phyloP scores from a whole-genome alignment of 2,888 invertebrate genomes.

The Alviniconcha strummeri region DNA sequence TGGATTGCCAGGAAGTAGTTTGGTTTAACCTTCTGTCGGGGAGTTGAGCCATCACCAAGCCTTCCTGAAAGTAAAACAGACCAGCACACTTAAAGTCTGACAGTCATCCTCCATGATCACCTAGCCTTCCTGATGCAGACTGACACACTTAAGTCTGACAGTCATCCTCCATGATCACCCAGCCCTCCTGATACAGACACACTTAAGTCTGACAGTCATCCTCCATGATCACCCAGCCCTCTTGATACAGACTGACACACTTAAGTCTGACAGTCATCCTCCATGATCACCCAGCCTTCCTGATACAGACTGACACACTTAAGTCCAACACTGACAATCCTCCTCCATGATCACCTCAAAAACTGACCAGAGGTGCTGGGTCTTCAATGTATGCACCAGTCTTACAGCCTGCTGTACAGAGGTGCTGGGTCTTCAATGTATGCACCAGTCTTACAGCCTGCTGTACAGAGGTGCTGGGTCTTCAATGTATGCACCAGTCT shows the following conservation, averaged over 20 bases:
- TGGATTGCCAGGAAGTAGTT: constrained; percentile 25
- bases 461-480: too few relatives aligned
- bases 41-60: not conserved
- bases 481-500: too few relatives aligned
- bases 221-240: not conserved
- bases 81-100: not conserved
- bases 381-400: too few relatives aligned
- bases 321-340: not conserved
- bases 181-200: not conserved
- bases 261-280: not conserved
- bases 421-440: too few relatives aligned
- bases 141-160: not conserved
- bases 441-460: too few relatives aligned
- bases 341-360: too few relatives aligned
- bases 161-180: not conserved
- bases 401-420: too few relatives aligned
- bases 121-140: not conserved
- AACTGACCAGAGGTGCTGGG: too few relatives aligned
- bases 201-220: not conserved
- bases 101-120: too few relatives aligned
- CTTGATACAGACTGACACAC: not conserved
- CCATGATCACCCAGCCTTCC: not conserved
- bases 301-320: not conserved
- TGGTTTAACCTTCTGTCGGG: not conserved
- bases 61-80: constrained; percentile 3